A percentile compares a stretch with the other conserved stretches of the same genome.
Evolutionary conservation across 1,140 invertebrate species (phyloP).

Genomic region (Polyergus mexicanus): DNA sequence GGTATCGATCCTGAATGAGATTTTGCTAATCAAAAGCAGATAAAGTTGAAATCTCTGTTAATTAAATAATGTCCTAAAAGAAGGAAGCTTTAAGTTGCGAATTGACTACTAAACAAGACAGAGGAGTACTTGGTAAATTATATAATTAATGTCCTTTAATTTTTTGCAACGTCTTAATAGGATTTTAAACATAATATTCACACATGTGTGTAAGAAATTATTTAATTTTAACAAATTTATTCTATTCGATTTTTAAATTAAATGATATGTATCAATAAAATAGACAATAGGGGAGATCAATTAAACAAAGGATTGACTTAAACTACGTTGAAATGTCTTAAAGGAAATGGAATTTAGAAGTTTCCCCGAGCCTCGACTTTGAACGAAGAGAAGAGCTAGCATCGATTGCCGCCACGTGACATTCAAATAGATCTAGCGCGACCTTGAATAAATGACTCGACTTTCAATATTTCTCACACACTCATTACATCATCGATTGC

Average conservation of each 20-base stretch:
- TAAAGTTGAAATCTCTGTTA: slow-evolving; percentile 13
- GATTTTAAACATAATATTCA: neutral
- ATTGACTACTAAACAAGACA: neutral
- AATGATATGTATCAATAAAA: neutral
- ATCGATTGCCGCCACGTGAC: slow-evolving; percentile 35
- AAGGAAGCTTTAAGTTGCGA: neutral
- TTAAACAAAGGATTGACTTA: neutral
- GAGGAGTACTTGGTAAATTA: neutral
- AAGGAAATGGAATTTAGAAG: slow-evolving; percentile 32
- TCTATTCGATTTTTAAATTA: neutral
- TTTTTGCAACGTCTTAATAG: neutral
- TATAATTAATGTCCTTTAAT: neutral
- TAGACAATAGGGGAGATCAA: neutral
- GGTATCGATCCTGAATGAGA: slow-evolving; percentile 28
- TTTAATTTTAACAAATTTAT: neutral
- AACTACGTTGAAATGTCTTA: neutral
- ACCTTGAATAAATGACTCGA: slow-evolving; percentile 29
- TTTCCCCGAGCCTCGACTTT: slow-evolving; percentile 1
- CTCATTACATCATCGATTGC: neutral
- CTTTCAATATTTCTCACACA: slow-evolving; percentile 5
- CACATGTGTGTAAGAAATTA: neutral
- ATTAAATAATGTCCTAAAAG: slow-evolving; percentile 10
- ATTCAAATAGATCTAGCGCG: slow-evolving; percentile 14
- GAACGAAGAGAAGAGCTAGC: slow-evolving; percentile 4
- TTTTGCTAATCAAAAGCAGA: neutral